Evolutionary conservation across 64 coral and sea anemone species (phyloP).

Genomic region (Actinia equina): DNA sequence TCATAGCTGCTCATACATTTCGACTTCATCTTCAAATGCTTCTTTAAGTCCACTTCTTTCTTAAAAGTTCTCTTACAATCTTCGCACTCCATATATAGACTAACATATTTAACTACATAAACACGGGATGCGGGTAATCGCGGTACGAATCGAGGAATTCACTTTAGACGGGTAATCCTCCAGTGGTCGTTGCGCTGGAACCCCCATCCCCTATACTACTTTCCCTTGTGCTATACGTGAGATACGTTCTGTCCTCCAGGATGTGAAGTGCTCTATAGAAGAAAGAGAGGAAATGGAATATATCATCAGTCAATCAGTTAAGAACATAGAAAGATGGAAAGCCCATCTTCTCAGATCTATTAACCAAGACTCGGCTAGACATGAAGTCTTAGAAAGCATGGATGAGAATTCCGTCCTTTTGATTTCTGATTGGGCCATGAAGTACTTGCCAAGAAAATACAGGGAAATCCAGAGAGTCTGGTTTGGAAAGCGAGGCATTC

Average conservation of each 20-base stretch:
- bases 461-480: slow-evolving; percentile 34
- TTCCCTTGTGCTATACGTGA: slow-evolving; percentile 23
- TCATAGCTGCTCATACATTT: no score
- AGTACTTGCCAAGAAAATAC: slow-evolving; percentile 38
- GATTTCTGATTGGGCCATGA: slow-evolving; percentile 35
- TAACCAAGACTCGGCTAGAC: slow-evolving; percentile 23
- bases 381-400: slow-evolving; percentile 9
- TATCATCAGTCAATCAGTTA: not conserved
- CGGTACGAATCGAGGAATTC: no score
- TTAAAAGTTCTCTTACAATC: no score
- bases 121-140: no score
- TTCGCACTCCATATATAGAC: no score
- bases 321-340: slow-evolving; percentile 35
- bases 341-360: slow-evolving; percentile 33
- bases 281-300: slow-evolving; percentile 32
- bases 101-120: no score
- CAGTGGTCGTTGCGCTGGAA: no score
- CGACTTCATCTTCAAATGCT: no score
- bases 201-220: no score
- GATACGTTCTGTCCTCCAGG: not conserved
- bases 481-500: slow-evolving; percentile 34
- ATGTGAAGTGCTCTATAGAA: slow-evolving; percentile 3
- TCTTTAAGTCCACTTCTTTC: no score
- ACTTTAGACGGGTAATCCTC: no score
- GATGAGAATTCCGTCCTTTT: slow-evolving; percentile 1